phyloP scores from a whole-genome alignment of 1,140 invertebrate species.

The Plectrocnemia conspersa region DNA sequence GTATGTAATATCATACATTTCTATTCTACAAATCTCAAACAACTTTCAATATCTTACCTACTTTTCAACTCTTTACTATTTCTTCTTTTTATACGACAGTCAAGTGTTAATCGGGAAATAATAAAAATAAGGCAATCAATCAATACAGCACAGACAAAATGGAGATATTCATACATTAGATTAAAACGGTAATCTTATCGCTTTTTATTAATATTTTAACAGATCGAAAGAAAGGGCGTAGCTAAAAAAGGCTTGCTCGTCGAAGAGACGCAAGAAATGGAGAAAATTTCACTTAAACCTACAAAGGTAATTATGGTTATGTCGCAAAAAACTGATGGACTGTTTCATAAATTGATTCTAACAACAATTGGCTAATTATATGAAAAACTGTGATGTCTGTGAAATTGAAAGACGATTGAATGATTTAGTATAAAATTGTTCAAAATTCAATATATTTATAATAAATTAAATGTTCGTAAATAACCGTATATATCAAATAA shows the following conservation, averaged over 20 bases:
- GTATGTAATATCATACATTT: too few species aligned
- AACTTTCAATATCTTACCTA: neutral
- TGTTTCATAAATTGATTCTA: too few species aligned
- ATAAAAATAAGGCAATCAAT: neutral
- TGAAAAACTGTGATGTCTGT: too few species aligned
- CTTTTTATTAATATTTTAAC: conserved; percentile 20
- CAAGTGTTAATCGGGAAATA: neutral
- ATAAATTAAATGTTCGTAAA: too few species aligned
- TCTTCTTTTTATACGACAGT: neutral
- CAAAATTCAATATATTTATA: too few species aligned
- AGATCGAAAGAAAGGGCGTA: conserved; percentile 24
- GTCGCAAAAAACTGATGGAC: too few species aligned
- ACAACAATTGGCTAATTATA: too few species aligned
- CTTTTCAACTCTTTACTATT: neutral
- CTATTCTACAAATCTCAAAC: too few species aligned
- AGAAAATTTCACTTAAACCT: conserved; percentile 28
- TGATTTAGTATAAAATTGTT: too few species aligned
- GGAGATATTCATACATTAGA: neutral
- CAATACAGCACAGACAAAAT: conserved; percentile 3
- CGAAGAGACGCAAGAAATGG: conserved; percentile 22
- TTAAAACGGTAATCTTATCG: conserved; percentile 9
- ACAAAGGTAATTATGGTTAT: conserved; percentile 28
- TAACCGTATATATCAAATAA: too few species aligned
- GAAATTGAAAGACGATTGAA: too few species aligned
- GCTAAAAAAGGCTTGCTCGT: conserved; percentile 18